These are phyloP conservation scores for Drosophila leontia DNA, from an alignment of 1,140 invertebrate genomes.

Conservation along the genomic window DNA sequence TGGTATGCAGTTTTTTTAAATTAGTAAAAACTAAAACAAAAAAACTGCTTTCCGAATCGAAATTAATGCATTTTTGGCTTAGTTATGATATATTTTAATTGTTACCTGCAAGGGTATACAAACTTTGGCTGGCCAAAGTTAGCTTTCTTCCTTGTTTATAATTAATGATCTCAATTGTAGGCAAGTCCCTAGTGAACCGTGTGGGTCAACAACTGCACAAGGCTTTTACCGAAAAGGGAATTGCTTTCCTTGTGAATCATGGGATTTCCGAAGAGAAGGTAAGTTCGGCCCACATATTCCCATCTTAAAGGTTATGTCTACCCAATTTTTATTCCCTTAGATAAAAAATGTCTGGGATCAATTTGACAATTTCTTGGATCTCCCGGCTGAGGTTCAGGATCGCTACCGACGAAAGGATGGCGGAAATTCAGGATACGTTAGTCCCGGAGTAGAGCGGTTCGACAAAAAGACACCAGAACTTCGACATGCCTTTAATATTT, in stretches of 20 bases:
- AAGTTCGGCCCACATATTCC: slow-evolving; percentile 11
- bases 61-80: too few relatives aligned
- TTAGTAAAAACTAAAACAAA: too few relatives aligned
- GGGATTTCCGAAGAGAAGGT: slow-evolving; percentile 91
- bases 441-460: slow-evolving; percentile 87
- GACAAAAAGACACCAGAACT: slow-evolving; percentile 87
- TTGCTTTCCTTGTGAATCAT: slow-evolving; percentile 90
- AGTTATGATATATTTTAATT: too few relatives aligned
- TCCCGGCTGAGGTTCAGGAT: slow-evolving; percentile 87
- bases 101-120: too few relatives aligned
- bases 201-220: slow-evolving; percentile 89
- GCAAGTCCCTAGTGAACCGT: slow-evolving; percentile 87
- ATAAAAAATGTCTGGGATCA: slow-evolving; percentile 88
- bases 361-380: slow-evolving; percentile 89
- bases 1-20: too few relatives aligned
- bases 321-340: slow-evolving; percentile 45
- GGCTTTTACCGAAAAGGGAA: slow-evolving; percentile 89
- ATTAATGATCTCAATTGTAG: not conserved
- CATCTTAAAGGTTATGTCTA: slow-evolving; percentile 12
- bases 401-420: slow-evolving; percentile 87
- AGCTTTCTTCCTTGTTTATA: not conserved
- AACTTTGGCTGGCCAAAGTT: too few relatives aligned
- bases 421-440: slow-evolving; percentile 88
- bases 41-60: too few relatives aligned
- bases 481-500: slow-evolving; percentile 89